Conservation (phyloP, 2,797 vertebrate species). For the Lutjanus argentimaculatus region DNA sequence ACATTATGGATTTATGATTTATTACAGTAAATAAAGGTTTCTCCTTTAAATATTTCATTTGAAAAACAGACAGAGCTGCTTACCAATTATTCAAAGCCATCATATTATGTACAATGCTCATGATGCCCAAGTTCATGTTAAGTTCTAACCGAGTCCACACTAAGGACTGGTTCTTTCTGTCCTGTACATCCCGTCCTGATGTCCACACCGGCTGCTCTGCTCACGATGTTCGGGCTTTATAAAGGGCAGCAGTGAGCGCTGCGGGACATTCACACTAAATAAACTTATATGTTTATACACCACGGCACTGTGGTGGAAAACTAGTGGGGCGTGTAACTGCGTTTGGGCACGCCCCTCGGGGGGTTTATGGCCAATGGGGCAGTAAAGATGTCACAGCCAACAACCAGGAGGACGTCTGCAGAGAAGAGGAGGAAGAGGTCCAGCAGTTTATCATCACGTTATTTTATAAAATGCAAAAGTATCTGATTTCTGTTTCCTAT, state of each 20-base stretch:
- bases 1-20: too few relatives aligned
- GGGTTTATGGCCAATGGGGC: slow-evolving; percentile 73
- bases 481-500: slow-evolving; percentile 38
- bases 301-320: slow-evolving; percentile 67
- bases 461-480: slow-evolving; percentile 40
- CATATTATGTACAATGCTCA: background rate
- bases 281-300: slow-evolving; percentile 86
- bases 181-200: slow-evolving; percentile 44
- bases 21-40: too few relatives aligned
- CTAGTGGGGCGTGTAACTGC: slow-evolving; percentile 84
- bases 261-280: slow-evolving; percentile 85
- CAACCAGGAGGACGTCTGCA: slow-evolving; percentile 48
- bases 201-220: slow-evolving; percentile 27
- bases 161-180: slow-evolving; percentile 9
- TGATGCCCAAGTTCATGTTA: background rate
- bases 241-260: slow-evolving; percentile 56
- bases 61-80: background rate
- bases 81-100: background rate
- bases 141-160: background rate
- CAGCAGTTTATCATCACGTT: slow-evolving; percentile 65
- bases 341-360: slow-evolving; percentile 64
- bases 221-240: slow-evolving; percentile 44
- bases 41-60: background rate
- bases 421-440: slow-evolving; percentile 59
- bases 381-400: slow-evolving; percentile 81